phyloP scores from a whole-genome alignment of 2,113 vertebrate genomes.

The Agelaius phoeniceus region DNA sequence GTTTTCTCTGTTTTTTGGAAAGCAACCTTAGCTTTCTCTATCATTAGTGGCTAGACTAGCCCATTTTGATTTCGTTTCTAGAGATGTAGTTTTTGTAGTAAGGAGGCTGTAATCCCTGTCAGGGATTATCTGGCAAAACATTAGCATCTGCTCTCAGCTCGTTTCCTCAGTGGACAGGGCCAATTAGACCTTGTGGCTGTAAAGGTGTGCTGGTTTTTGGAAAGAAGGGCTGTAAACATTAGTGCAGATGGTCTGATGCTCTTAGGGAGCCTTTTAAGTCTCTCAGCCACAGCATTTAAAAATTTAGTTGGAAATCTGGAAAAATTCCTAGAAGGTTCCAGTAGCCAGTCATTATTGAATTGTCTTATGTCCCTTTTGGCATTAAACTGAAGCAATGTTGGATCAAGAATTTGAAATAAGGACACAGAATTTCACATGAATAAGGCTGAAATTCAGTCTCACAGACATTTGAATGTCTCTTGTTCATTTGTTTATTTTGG shows the following conservation, averaged over 20 bases:
- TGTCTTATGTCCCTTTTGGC: not conserved
- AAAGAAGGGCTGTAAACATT: not conserved
- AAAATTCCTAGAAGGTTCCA: not conserved
- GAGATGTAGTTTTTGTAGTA: not conserved
- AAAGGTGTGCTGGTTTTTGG: not conserved
- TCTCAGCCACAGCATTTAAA: not conserved
- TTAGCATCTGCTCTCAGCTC: not conserved
- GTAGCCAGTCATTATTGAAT: not conserved
- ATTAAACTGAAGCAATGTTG: not conserved
- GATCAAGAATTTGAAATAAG: not conserved
- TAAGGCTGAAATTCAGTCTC: not conserved
- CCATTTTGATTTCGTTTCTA: not conserved
- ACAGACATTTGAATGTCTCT: not conserved
- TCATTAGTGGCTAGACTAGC: not conserved
- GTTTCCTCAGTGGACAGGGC: not conserved
- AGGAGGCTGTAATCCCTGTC: not conserved
- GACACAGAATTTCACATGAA: not conserved
- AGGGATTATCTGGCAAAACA: not conserved
- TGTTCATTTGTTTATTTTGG: not conserved
- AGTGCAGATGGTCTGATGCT: not conserved
- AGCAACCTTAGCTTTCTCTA: not conserved
- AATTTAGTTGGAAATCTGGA: not conserved
- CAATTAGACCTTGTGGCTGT: not conserved
- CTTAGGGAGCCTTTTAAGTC: not conserved
- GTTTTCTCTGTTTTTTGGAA: not conserved